These are phyloP conservation scores for Pterocles orientalis DNA, from an alignment of 2,113 vertebrate species.

Conservation along the genomic window DNA sequence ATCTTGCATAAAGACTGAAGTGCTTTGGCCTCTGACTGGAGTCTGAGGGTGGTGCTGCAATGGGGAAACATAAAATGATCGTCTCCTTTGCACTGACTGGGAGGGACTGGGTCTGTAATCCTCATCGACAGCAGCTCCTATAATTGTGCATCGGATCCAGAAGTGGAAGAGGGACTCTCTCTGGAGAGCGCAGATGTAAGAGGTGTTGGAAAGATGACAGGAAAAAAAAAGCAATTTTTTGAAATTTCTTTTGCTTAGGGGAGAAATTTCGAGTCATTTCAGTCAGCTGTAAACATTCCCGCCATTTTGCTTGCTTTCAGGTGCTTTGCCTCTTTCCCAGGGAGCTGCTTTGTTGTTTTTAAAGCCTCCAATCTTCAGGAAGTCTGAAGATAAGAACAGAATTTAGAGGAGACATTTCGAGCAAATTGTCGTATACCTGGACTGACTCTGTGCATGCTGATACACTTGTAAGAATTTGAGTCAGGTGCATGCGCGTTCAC, in stretches of 20 bases:
- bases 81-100: background rate
- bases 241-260: slow-evolving; percentile 14
- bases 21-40: background rate
- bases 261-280: slow-evolving; percentile 21
- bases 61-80: fast-evolving
- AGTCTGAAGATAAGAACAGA: background rate
- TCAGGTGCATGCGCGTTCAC: background rate
- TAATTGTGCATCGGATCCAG: background rate
- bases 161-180: background rate
- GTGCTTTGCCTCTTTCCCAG: slow-evolving; percentile 3
- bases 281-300: background rate
- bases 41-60: background rate
- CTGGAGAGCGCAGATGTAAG: background rate
- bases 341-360: background rate
- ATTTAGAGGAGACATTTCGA: slow-evolving; percentile 15
- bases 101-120: background rate
- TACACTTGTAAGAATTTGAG: background rate
- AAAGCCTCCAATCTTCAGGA: background rate
- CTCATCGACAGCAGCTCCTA: background rate
- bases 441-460: background rate
- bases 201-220: slow-evolving; percentile 3
- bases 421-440: background rate
- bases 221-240: background rate
- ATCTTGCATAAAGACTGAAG: background rate
- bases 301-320: background rate